Evolutionary conservation across 2,113 vertebrate genomes (phyloP), one percentile per base, ranked within the genome.

Genomic region (Labeo rohita): DNA sequence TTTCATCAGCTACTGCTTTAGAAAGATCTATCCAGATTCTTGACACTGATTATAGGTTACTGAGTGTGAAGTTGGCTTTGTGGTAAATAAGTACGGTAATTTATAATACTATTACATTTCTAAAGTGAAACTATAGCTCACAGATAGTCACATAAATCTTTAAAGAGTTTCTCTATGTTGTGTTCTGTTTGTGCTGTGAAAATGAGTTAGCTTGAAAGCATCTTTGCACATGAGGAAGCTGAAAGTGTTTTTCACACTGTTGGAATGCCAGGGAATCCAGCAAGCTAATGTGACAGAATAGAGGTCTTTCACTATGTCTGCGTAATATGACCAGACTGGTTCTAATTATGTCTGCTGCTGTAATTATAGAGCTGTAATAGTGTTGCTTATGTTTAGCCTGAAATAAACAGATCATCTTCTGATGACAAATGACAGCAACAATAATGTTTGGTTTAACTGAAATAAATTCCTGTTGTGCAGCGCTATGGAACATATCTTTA

Each of bases 221-320:
- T 28, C 28, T 15, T 34, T 34, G 12, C 28, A 66, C 63, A 66
- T 34, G 23, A 66, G 56, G 54, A 85, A 83, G 84, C 76, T 81
- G 76, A 83, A 90, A 47, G 83, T 88, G 89, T 85, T 87, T 84
- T 84, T 87, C 86, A 87, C 85, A 83, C 82, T 85, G 87, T 86
- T 76, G 50, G 45, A 61, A 74, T 84, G 65, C 34, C 70, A 23
- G 83, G 72, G 79, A 85, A 80, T 83, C 77, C 65, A 61, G 72
- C 2, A 66, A 61, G 3, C 21, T n/a, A n/a, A 61, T 9, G 2
- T 61, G 56, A 61, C 56, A 61, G 56, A n/a, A 61, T n/a, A 9
- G 56, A 61, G 8, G 18, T 61, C 56, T 61, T 61, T 61, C 18
- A 59, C 56, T 66, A 13, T 66, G 13, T 76, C 68, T 28, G 28